These are phyloP conservation scores for Drosophila subpulchrella DNA, from an alignment of 1,140 invertebrate genomes.

Conservation along the genomic window DNA sequence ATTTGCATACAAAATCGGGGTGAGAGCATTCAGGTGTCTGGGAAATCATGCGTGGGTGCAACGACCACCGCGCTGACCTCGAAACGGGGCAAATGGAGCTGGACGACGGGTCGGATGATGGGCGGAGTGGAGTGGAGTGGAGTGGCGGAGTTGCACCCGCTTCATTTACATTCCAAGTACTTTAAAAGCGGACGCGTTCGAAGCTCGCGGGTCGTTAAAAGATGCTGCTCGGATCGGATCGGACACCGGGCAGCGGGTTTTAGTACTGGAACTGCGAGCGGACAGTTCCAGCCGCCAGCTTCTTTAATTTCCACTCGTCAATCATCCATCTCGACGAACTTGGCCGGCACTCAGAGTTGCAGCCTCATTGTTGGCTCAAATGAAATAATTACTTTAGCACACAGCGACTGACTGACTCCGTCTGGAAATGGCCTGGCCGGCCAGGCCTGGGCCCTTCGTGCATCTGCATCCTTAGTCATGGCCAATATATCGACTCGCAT, in stretches of 20 bases:
- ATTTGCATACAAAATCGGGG: slow-evolving; percentile 19
- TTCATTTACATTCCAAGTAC: slow-evolving; percentile 81
- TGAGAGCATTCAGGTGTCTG: slow-evolving; percentile 17
- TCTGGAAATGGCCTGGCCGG: slow-evolving; percentile 4
- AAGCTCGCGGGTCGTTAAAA: slow-evolving; percentile 66
- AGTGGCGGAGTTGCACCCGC: slow-evolving; percentile 57
- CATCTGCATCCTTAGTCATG: slow-evolving; percentile 77
- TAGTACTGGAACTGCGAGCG: slow-evolving; percentile 43
- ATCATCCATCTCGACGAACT: slow-evolving; percentile 67
- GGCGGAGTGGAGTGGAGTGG: slow-evolving; percentile 11
- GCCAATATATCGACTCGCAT: slow-evolving; percentile 81
- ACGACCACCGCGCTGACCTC: slow-evolving; percentile 67
- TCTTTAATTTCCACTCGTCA: slow-evolving; percentile 82
- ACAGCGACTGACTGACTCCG: slow-evolving; percentile 56
- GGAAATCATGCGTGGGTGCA: slow-evolving; percentile 47
- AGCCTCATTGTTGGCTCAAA: slow-evolving; percentile 82
- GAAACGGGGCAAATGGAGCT: slow-evolving; percentile 38
- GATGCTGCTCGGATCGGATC: slow-evolving; percentile 27
- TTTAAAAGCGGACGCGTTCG: slow-evolving; percentile 64
- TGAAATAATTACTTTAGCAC: slow-evolving; percentile 82
- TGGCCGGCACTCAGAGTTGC: slow-evolving; percentile 66
- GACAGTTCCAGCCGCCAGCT: slow-evolving; percentile 59
- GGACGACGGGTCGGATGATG: slow-evolving; percentile 19
- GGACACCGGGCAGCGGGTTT: slow-evolving; percentile 47
- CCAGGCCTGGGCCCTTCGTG: slow-evolving; percentile 17